A percentile compares a stretch with the other conserved stretches of the same genome.
These are phyloP conservation scores for Leptatherina wallacei DNA, from an alignment of 2,797 vertebrate species.

Conservation along the genomic window DNA sequence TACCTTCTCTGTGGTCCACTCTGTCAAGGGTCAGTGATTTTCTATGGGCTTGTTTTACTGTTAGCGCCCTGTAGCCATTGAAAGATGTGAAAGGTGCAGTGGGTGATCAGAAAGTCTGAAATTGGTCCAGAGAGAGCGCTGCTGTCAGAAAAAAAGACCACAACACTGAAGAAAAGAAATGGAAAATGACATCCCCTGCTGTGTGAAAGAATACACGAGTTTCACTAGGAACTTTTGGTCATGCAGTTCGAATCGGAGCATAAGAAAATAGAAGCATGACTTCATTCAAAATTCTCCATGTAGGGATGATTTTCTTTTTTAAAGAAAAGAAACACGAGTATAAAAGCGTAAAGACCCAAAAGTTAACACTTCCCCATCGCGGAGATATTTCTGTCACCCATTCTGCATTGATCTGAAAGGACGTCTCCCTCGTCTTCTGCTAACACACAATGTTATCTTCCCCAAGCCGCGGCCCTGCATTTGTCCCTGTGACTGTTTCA, in stretches of 20 bases:
- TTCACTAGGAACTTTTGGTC: conserved; percentile 55
- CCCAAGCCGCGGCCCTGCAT: conserved; percentile 23
- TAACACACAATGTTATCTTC: conserved; percentile 60
- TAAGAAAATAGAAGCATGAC: conserved; percentile 48
- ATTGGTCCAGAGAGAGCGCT: conserved; percentile 71
- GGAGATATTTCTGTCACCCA: conserved; percentile 52
- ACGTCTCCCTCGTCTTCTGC: conserved; percentile 51
- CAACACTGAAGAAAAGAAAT: conserved; percentile 68
- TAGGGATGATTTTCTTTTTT: neutral
- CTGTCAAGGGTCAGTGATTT: conserved; percentile 64
- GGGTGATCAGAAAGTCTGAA: conserved; percentile 74
- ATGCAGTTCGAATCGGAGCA: conserved; percentile 50
- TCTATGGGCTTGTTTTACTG: conserved; percentile 58
- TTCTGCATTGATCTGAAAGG: conserved; percentile 46
- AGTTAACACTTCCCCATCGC: conserved; percentile 37
- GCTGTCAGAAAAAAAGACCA: conserved; percentile 66
- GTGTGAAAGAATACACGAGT: conserved; percentile 69
- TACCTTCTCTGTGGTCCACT: conserved; percentile 1
- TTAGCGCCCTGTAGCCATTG: conserved; percentile 59
- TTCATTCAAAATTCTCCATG: conserved; percentile 50
- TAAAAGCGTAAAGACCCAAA: conserved; percentile 27
- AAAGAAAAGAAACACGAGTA: conserved; percentile 8
- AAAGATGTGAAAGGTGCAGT: conserved; percentile 60
- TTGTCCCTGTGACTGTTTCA: conserved; percentile 51
- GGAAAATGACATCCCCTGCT: conserved; percentile 68